Evolutionary conservation across 1,140 invertebrate species (phyloP), one percentile per base, ranked within the genome.

Genomic region (Halyomorpha halys): DNA sequence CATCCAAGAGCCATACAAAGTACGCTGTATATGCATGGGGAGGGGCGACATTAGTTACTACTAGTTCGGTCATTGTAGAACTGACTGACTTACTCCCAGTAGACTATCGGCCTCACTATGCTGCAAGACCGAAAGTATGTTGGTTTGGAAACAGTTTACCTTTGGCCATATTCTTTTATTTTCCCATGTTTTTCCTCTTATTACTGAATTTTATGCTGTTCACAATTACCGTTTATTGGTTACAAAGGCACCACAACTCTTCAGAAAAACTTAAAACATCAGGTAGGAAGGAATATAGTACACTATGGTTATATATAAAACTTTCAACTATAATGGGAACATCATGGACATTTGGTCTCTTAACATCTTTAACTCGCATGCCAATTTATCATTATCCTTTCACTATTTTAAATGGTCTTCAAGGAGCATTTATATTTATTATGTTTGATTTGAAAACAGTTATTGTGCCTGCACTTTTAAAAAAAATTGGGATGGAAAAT

Each of bases 361-460:
- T 78, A 0, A 74, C 78, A 14, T 70, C 73, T 9, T 61, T 75
- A 15, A 39, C 68, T 19, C 47, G 61, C 2, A 45, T 69, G 21
- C 65, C 63, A 0, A 30, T 34, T 44, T 68, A 79, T 18, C 72
- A 74, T 68, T 79, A 77, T 67, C 69, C 75, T 18, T 78, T 78
- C 69, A 76, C 79, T 9, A 60, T 79, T 1, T 71, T 79, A 61
- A 79, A 76, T 65, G 72, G 73, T 11, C 68, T 76, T 9, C 78
- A 80, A 69, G 78, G 78, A 0, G 71, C 75, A 14, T 76, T 79
- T 49, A 76, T 80, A 63, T 79, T 79, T 64, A 56, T 79, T 8
- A 74, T 75, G 30, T 80, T 79, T 68, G 75, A 78, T 54, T 70
- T 71, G 61, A 79, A 77, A 62, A 56, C 19, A 9, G 19, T 13